Evolutionary conservation across 1,140 invertebrate genomes (phyloP).

Genomic region (Diachasmimorpha longicaudata): DNA sequence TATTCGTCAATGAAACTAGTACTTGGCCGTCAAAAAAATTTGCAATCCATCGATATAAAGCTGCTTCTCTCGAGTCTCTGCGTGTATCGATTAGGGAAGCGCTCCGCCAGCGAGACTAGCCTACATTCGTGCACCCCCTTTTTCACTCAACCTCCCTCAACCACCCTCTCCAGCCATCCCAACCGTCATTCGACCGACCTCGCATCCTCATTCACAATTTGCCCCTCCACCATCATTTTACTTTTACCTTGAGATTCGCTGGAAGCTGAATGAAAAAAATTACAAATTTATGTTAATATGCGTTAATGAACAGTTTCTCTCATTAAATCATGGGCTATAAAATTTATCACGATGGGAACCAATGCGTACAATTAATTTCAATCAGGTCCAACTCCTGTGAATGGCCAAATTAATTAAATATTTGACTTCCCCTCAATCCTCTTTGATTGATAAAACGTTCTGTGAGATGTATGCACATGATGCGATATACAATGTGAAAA

Average conservation of each 20-base stretch:
- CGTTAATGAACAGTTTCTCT: too few relatives aligned
- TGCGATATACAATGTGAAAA: constrained; percentile 22
- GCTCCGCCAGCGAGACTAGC: constrained; percentile 54
- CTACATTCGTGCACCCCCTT: constrained; percentile 49
- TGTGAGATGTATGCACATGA: background rate
- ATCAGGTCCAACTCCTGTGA: too few relatives aligned
- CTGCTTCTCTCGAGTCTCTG: constrained; percentile 17
- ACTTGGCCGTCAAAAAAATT: background rate
- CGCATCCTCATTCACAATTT: constrained; percentile 51
- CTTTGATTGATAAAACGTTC: background rate
- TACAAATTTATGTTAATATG: background rate
- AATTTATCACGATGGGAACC: too few relatives aligned
- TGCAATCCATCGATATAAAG: background rate
- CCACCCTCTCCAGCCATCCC: constrained; percentile 20
- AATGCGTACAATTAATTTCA: too few relatives aligned
- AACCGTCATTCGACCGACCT: constrained; percentile 24
- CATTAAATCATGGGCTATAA: too few relatives aligned
- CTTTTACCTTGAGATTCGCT: background rate
- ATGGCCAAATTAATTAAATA: too few relatives aligned
- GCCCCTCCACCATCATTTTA: constrained; percentile 23
- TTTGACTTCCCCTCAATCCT: background rate
- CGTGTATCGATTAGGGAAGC: constrained; percentile 60
- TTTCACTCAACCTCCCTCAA: constrained; percentile 7
- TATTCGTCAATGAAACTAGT: background rate
- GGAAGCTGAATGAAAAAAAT: background rate